Conservation (phyloP, 2,888 invertebrate species). For the Parasteatoda lunata region DNA sequence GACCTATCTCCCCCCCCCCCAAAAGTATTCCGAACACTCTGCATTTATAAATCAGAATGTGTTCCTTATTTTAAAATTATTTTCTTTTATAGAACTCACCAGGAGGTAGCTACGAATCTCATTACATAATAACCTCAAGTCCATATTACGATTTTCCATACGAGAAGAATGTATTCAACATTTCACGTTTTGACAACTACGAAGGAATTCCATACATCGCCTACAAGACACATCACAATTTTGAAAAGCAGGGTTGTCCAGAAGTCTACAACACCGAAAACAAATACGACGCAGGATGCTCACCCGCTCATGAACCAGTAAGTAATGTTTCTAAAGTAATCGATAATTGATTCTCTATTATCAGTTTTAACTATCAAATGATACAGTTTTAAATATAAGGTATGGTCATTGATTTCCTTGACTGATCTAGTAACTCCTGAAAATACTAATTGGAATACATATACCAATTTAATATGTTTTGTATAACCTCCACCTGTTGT, state of each 20-base stretch:
- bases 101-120: constrained; percentile 2
- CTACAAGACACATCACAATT: constrained; percentile 69
- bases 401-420: too few species aligned
- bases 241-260: constrained; percentile 57
- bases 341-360: neutral
- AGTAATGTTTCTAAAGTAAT: neutral
- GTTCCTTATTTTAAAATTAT: neutral
- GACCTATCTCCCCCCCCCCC: too few species aligned
- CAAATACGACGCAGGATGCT: neutral
- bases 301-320: constrained; percentile 18
- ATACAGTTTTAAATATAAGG: too few species aligned
- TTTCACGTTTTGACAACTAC: constrained; percentile 69
- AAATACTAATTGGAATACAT: neutral
- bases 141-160: constrained; percentile 23
- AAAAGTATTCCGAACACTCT: too few species aligned
- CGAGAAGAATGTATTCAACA: constrained; percentile 59
- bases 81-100: constrained; percentile 15
- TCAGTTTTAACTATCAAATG: too few species aligned
- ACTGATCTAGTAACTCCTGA: neutral
- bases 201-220: constrained; percentile 71
- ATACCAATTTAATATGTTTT: neutral
- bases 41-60: too few species aligned
- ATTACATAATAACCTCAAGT: constrained; percentile 35
- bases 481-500: too few species aligned
- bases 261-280: constrained; percentile 18